Evolutionary conservation across 2,113 vertebrate genomes (phyloP).

Genomic region (Planiliza haematocheilus): DNA sequence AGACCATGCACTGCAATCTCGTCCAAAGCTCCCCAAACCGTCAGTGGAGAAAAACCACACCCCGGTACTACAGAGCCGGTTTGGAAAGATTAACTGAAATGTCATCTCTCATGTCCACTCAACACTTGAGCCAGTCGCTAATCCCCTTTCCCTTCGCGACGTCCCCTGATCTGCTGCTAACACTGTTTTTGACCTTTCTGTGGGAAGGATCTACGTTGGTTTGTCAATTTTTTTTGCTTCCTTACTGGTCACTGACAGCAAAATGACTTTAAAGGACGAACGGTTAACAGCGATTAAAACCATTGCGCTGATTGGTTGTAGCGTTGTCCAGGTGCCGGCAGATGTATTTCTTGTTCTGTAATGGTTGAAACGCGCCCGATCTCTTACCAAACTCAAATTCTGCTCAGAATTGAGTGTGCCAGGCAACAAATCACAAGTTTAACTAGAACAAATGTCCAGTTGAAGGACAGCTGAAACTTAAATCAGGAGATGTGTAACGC

Average conservation of each 20-base stretch:
- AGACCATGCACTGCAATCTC: too few relatives aligned
- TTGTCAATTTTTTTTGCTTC: neutral
- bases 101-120: conserved; percentile 32
- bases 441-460: neutral
- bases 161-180: conserved; percentile 10
- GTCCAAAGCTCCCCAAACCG: too few relatives aligned
- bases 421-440: too few relatives aligned
- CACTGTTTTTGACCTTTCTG: neutral
- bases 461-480: neutral
- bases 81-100: conserved; percentile 37
- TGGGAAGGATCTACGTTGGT: neutral
- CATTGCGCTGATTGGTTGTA: too few relatives aligned
- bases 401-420: neutral
- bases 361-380: too few relatives aligned
- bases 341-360: too few relatives aligned
- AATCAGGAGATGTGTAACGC: conserved; percentile 13
- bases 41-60: too few relatives aligned
- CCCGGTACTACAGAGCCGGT: neutral
- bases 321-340: too few relatives aligned
- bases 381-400: neutral
- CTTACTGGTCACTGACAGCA: too few relatives aligned
- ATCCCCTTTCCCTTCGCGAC: neutral
- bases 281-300: too few relatives aligned
- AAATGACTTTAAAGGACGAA: too few relatives aligned
- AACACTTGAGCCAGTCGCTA: conserved; percentile 5